Evolutionary conservation across 2,888 invertebrate species (phyloP).

Genomic region (Xestia sexstrigata): DNA sequence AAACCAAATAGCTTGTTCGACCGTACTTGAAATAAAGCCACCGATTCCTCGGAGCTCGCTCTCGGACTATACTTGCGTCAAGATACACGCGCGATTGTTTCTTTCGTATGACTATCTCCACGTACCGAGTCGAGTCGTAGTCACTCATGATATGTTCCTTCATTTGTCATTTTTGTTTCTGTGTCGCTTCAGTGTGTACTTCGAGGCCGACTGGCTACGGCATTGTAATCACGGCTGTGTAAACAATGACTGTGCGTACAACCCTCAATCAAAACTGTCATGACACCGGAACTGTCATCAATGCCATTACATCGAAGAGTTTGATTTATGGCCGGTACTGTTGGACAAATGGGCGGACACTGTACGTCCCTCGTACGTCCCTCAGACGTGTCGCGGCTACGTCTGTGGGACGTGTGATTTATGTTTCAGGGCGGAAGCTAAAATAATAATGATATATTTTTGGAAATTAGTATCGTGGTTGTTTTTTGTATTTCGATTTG

Average conservation of each 20-base stretch:
- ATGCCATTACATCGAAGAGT: not conserved
- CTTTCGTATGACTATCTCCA: too few species aligned
- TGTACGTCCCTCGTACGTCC: not conserved
- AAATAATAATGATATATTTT: not conserved
- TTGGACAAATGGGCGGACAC: not conserved
- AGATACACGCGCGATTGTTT: too few species aligned
- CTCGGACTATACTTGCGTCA: too few species aligned
- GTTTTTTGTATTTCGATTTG: not conserved
- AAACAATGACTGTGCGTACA: not conserved
- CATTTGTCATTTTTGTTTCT: too few species aligned
- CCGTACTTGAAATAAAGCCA: too few species aligned
- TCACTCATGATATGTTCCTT: too few species aligned
- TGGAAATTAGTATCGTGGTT: not conserved
- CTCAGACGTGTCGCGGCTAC: not conserved
- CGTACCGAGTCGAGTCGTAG: too few species aligned
- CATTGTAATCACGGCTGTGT: not conserved
- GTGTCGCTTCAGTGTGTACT: too few species aligned
- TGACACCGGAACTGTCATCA: conserved; percentile 2
- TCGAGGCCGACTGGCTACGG: too few species aligned
- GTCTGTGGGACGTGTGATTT: not conserved
- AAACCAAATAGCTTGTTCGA: too few species aligned
- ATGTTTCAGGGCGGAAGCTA: not conserved
- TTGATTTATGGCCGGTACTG: conserved; percentile 16
- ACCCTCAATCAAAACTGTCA: conserved; percentile 24
- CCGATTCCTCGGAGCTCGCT: too few species aligned